Evolutionary conservation across 2,113 vertebrate species (phyloP).

Genomic region (Indicator indicator): DNA sequence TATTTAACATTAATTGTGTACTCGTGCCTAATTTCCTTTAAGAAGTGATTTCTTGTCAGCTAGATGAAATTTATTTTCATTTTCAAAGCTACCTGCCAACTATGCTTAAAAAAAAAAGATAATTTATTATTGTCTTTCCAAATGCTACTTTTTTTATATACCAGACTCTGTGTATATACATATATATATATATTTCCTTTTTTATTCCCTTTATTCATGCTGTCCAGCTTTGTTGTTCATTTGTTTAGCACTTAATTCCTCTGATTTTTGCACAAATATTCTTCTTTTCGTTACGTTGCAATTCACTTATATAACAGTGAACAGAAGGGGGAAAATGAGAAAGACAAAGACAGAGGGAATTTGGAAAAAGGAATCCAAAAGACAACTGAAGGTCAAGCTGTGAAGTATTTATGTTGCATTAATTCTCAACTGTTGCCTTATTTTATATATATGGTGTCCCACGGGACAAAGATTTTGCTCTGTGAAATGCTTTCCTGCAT

Average conservation of each 20-base stretch:
- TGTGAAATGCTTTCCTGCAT: background rate
- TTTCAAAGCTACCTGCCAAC: background rate
- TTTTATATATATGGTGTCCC: background rate
- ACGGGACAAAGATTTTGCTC: background rate
- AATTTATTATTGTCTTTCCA: background rate
- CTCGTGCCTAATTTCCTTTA: slow-evolving; percentile 28
- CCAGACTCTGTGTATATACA: background rate
- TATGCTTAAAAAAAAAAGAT: background rate
- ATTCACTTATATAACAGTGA: background rate
- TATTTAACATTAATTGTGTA: slow-evolving; percentile 27
- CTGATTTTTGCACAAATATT: background rate
- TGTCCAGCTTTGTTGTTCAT: background rate
- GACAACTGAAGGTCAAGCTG: background rate
- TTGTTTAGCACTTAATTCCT: background rate
- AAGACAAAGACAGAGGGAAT: background rate
- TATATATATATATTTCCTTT: background rate
- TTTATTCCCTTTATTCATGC: background rate
- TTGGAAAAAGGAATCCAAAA: background rate
- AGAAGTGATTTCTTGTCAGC: slow-evolving; percentile 15
- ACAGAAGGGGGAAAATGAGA: background rate
- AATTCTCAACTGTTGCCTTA: background rate
- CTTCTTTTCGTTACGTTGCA: background rate
- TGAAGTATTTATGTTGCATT: background rate
- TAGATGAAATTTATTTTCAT: background rate
- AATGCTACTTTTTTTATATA: background rate